phyloP scores from a whole-genome alignment of 2,888 invertebrate genomes.

The Drosophila prolongata region DNA sequence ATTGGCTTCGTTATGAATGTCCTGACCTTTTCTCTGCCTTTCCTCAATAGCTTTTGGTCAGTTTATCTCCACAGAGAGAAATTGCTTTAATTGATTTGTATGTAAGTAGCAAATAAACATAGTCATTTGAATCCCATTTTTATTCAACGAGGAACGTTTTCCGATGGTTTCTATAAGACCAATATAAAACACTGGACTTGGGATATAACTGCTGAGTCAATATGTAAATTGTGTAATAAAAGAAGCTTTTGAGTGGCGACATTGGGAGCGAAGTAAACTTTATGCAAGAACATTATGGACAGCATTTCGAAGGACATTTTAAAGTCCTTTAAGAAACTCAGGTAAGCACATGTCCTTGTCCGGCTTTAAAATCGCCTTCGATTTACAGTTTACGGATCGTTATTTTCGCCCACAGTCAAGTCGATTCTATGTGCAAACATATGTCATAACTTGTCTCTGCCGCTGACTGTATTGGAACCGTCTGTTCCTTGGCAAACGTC shows the following conservation, averaged over 20 bases:
- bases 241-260: too few species aligned
- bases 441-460: slow-evolving; percentile 37
- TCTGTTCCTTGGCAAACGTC: slow-evolving; percentile 4
- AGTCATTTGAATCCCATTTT: too few species aligned
- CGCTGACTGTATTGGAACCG: slow-evolving; percentile 18
- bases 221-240: too few species aligned
- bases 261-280: too few species aligned
- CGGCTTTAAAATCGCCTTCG: slow-evolving; percentile 4
- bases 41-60: neutral
- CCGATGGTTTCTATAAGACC: too few species aligned
- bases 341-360: slow-evolving; percentile 9
- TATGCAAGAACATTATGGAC: too few species aligned
- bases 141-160: too few species aligned
- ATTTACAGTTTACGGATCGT: slow-evolving; percentile 13
- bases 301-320: neutral
- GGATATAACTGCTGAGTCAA: too few species aligned
- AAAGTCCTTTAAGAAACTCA: neutral
- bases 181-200: too few species aligned
- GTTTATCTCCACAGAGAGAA: neutral
- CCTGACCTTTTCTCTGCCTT: neutral
- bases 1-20: slow-evolving; percentile 10
- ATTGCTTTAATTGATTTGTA: too few species aligned
- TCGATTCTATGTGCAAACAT: slow-evolving; percentile 19
- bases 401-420: slow-evolving; percentile 28
- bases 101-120: too few species aligned